Conservation (phyloP, 2,888 invertebrate genomes). For the Stenotaenia linearis region DNA sequence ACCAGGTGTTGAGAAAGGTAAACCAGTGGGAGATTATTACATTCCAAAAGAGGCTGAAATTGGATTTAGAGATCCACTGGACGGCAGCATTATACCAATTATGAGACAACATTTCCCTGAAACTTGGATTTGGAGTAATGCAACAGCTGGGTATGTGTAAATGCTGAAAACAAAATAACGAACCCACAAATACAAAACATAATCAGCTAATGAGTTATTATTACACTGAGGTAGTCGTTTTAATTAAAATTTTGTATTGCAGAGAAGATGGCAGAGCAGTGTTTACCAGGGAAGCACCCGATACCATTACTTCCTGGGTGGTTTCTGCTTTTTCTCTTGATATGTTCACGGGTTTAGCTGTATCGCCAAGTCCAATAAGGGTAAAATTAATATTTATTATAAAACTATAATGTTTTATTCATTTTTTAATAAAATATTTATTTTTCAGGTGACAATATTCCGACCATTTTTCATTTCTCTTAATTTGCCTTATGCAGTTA, state of each 20-base stretch:
- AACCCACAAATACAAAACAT: not conserved
- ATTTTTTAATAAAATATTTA: slow-evolving; percentile 37
- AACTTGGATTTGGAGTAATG: slow-evolving; percentile 64
- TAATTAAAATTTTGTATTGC: slow-evolving; percentile 37
- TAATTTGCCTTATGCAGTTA: slow-evolving; percentile 80
- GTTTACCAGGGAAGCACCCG: slow-evolving; percentile 64
- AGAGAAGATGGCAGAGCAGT: slow-evolving; percentile 51
- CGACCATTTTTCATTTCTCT: slow-evolving; percentile 77
- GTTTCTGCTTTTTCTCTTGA: slow-evolving; percentile 76
- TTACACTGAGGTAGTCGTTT: too few species aligned
- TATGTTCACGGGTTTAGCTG: slow-evolving; percentile 66
- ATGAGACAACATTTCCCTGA: slow-evolving; percentile 63
- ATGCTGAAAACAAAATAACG: not conserved
- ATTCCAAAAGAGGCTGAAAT: slow-evolving; percentile 31
- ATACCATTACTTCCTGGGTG: slow-evolving; percentile 77
- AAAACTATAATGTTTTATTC: not conserved
- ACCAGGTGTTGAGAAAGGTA: slow-evolving; percentile 26
- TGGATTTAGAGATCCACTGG: slow-evolving; percentile 29
- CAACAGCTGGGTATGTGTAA: slow-evolving; percentile 55
- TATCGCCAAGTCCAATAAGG: slow-evolving; percentile 61
- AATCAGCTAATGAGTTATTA: too few species aligned
- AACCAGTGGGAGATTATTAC: slow-evolving; percentile 30
- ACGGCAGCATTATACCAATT: slow-evolving; percentile 27
- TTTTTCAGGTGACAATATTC: slow-evolving; percentile 62
- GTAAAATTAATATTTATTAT: slow-evolving; percentile 43